Conservation (phyloP, 2,888 invertebrate genomes). For the Melanchra persicariae region DNA sequence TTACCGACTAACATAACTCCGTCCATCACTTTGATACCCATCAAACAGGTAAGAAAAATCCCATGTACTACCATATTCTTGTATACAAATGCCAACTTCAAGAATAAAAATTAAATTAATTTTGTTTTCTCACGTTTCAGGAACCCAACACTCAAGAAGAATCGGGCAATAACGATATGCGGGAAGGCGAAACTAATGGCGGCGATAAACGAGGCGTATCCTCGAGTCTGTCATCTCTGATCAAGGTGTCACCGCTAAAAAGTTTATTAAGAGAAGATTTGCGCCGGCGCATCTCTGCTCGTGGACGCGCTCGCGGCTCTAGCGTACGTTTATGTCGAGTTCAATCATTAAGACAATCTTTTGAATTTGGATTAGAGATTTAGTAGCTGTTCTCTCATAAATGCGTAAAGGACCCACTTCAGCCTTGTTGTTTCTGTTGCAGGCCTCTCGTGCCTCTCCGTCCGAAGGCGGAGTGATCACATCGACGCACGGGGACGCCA, state of each 20-base stretch:
- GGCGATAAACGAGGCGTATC: constrained; percentile 89
- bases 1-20: constrained; percentile 93
- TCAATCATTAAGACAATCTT: constrained; percentile 45
- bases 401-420: constrained; percentile 16
- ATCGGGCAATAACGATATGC: constrained; percentile 75
- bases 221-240: constrained; percentile 94
- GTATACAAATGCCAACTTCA: background rate
- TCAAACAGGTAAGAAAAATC: constrained; percentile 92
- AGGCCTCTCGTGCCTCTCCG: constrained; percentile 87
- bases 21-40: constrained; percentile 96
- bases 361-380: constrained; percentile 40
- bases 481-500: constrained; percentile 92
- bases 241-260: constrained; percentile 96
- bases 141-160: constrained; percentile 83
- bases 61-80: background rate
- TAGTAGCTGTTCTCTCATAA: constrained; percentile 40
- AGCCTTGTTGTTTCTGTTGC: constrained; percentile 61
- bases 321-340: constrained; percentile 80
- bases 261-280: constrained; percentile 96
- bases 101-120: background rate
- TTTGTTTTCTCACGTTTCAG: constrained; percentile 65
- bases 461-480: constrained; percentile 92
- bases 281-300: constrained; percentile 94
- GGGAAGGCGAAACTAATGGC: constrained; percentile 82
- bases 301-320: constrained; percentile 91